These are phyloP conservation scores for Equus quagga DNA, from an alignment of 2,113 vertebrate genomes.

Conservation along the genomic window DNA sequence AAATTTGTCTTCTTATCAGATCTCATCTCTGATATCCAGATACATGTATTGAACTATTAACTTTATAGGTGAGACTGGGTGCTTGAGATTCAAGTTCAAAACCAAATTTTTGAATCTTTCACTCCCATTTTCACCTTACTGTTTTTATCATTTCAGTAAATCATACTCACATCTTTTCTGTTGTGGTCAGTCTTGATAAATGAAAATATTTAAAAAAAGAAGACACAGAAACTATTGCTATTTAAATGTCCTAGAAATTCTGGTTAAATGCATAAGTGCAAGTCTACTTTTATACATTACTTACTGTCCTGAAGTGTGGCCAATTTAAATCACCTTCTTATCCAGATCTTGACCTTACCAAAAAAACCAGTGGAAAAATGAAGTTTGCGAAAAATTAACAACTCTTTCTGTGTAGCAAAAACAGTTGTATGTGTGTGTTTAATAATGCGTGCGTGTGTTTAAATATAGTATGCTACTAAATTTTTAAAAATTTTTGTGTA, in stretches of 20 bases:
- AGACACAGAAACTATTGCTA: background rate
- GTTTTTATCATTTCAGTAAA: background rate
- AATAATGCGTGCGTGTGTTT: background rate
- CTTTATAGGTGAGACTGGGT: background rate
- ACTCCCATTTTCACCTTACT: background rate
- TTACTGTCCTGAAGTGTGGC: background rate
- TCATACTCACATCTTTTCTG: background rate
- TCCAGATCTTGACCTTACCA: background rate
- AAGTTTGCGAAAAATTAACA: background rate
- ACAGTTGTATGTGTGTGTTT: background rate
- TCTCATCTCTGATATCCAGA: background rate
- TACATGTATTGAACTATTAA: background rate
- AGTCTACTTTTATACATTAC: background rate
- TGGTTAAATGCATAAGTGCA: background rate
- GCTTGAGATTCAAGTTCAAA: background rate
- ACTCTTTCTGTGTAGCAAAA: background rate
- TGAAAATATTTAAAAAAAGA: background rate
- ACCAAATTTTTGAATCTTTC: background rate
- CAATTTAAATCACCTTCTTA: background rate
- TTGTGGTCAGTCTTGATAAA: background rate
- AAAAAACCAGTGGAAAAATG: conserved; percentile 17
- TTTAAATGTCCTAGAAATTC: background rate
- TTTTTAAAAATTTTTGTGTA: background rate
- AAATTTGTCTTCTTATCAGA: background rate
- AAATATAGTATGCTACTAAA: background rate